phyloP scores from a whole-genome alignment of 2,113 vertebrate species.

The Arothron firmamentum region DNA sequence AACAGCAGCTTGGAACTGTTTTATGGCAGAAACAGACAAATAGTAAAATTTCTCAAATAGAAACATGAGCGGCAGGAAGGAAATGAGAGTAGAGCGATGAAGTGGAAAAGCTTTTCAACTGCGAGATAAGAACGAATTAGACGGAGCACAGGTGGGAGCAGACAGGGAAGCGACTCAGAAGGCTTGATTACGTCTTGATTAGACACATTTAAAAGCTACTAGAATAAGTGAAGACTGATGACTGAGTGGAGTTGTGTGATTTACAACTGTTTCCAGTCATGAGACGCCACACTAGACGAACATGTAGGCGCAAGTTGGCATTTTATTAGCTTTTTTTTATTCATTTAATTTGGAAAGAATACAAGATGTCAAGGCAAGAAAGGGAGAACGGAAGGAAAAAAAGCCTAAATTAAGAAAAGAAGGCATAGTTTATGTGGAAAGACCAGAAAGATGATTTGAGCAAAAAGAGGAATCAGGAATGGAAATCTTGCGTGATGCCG shows the following conservation, averaged over 20 bases:
- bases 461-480: constrained; percentile 26
- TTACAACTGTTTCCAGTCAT: constrained; percentile 17
- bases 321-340: background rate
- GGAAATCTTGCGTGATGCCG: constrained; percentile 21
- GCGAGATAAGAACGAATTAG: constrained; percentile 43
- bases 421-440: background rate
- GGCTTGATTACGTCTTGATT: constrained; percentile 43
- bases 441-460: constrained; percentile 25
- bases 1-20: background rate
- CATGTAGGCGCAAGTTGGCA: constrained; percentile 1
- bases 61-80: constrained; percentile 28
- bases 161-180: constrained; percentile 3
- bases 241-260: constrained; percentile 2
- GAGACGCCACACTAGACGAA: constrained; percentile 6
- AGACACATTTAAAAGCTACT: constrained; percentile 12
- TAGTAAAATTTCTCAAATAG: constrained; percentile 18
- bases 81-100: constrained; percentile 28
- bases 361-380: background rate
- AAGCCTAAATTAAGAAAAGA: constrained; percentile 20
- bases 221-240: constrained; percentile 1
- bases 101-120: constrained; percentile 49
- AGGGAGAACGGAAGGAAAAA: constrained; percentile 5
- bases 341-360: background rate
- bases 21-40: background rate
- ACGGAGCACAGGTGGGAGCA: constrained; percentile 29